Conservation (phyloP, 2,113 vertebrate species). For the Boulengeromyrus knoepffleri region DNA sequence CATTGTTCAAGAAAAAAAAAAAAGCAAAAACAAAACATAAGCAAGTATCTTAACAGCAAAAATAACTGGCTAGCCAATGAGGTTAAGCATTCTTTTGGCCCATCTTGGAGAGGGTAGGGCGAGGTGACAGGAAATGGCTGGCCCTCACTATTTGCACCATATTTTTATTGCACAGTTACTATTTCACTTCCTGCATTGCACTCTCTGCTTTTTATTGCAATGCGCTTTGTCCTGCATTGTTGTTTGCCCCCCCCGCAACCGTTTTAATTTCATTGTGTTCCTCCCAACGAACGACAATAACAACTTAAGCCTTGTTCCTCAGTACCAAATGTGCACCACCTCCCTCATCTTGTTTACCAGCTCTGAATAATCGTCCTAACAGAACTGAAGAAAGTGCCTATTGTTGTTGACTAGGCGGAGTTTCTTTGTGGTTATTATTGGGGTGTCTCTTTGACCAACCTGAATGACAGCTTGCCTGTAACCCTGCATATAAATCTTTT, state of each 20-base stretch:
- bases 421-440: neutral
- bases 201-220: neutral
- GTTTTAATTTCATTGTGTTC: neutral
- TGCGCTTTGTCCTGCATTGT: neutral
- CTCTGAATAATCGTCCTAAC: neutral
- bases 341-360: neutral
- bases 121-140: neutral
- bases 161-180: neutral
- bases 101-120: neutral
- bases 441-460: neutral
- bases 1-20: neutral
- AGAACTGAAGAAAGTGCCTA: neutral
- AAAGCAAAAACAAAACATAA: neutral
- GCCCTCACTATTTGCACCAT: neutral
- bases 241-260: neutral
- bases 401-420: neutral
- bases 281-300: neutral
- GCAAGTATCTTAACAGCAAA: neutral
- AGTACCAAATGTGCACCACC: neutral
- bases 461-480: neutral
- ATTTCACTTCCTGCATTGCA: neutral
- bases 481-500: neutral
- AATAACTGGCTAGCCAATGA: neutral
- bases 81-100: neutral
- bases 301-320: neutral